Evolutionary conservation across 2,888 invertebrate genomes (phyloP), one percentile per base, ranked within the genome.

Genomic region (Xestia sexstrigata): DNA sequence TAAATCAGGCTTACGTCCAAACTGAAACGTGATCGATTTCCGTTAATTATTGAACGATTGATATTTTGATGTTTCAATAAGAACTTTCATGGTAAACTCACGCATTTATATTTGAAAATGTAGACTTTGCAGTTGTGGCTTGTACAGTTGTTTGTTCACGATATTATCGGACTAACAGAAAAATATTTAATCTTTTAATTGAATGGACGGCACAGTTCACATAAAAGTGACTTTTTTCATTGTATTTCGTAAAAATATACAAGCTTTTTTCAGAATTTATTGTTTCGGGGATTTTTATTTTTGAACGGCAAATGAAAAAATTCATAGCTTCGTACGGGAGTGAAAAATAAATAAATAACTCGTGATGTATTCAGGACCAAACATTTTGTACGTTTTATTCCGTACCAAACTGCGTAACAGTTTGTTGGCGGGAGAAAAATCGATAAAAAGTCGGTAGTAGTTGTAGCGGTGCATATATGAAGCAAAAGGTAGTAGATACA

Each of bases 401-500:
- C 4, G 6, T 5, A 13, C 13, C 5, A n/a, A n/a, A 55, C 55
- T 13, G 55, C 13, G 55, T 55, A 13, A 13, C n/a, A 55, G n/a
- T 13, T 55, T 55, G n/a, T 55, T 13, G n/a, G 5, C 55, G n/a
- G 13, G 13, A 39, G 15, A 39, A n/a, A 13, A 39, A n/a, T 39
- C 39, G 63, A 63, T 39, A 23, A 7, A 2, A 13, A 39, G 13
- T 63, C n/a, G 1, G 26, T 30, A 62, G 30, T 30, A 17, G 42
- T 11, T 42, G 42, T n/a, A 42, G 39, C n/a, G n/a, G 42, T 42
- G 35, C 17, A 30, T 23, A 42, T 47, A 55, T 35, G 26, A 45
- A 5, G 35, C 9, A 4, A 39, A n/a, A 63, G 65, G 45, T 35
- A 58, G 6, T 55, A 30, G 35, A 42, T 30, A 83, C 70, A 79